phyloP scores from a whole-genome alignment of 2,113 vertebrate genomes.

The Ovis aries region DNA sequence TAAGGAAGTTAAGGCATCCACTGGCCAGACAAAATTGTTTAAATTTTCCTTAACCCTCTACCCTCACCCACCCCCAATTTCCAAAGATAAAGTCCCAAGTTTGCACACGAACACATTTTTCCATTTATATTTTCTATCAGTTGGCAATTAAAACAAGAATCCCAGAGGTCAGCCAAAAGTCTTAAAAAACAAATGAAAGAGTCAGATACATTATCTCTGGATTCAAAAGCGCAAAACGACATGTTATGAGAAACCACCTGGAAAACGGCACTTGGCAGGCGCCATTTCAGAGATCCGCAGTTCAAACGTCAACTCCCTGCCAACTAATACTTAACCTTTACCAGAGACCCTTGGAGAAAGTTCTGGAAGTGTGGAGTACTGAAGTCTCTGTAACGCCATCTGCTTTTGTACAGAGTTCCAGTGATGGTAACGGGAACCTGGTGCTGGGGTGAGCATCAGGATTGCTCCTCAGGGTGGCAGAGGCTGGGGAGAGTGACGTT shows the following conservation, averaged over 20 bases:
- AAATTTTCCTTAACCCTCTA: background rate
- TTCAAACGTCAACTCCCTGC: background rate
- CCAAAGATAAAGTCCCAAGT: slow-evolving; percentile 15
- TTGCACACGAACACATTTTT: slow-evolving; percentile 27
- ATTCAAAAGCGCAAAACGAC: slow-evolving; percentile 38
- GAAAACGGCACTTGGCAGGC: slow-evolving; percentile 40
- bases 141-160: slow-evolving; percentile 54
- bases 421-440: background rate
- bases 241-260: slow-evolving; percentile 48
- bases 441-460: background rate
- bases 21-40: background rate
- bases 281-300: background rate
- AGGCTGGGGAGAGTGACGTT: background rate
- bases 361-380: background rate
- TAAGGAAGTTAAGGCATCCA: background rate
- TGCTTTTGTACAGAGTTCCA: background rate
- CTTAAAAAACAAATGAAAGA: slow-evolving; percentile 44
- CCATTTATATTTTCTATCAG: slow-evolving; percentile 42
- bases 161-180: slow-evolving; percentile 62
- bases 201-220: slow-evolving; percentile 15
- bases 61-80: background rate
- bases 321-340: background rate
- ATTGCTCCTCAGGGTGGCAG: background rate
- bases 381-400: background rate
- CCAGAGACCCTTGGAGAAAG: background rate